A percentile compares a stretch with the other conserved stretches of the same genome.
phyloP scores from a whole-genome alignment of 2,113 vertebrate genomes.

The Stigmatopora nigra region DNA sequence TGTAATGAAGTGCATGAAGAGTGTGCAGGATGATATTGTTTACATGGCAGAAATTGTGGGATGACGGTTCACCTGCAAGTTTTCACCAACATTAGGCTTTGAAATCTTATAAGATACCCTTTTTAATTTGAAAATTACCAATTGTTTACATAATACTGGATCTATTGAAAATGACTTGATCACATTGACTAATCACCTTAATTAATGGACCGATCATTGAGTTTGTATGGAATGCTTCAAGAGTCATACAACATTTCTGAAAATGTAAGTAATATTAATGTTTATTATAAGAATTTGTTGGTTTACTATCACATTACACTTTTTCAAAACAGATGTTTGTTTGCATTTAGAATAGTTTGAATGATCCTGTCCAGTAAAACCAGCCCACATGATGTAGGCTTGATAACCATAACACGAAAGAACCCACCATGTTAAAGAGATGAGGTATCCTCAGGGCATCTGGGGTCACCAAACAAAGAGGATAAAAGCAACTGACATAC shows the following conservation, averaged over 20 bases:
- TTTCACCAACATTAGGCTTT: neutral
- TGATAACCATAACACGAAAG: neutral
- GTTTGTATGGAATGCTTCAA: neutral
- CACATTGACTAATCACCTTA: neutral
- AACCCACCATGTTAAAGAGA: neutral
- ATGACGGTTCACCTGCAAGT: slow-evolving; percentile 6
- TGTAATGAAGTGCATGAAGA: neutral
- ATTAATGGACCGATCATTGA: neutral
- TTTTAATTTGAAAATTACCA: neutral
- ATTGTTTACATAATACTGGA: neutral
- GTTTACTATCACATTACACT: neutral
- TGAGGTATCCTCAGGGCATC: neutral
- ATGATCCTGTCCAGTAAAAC: neutral
- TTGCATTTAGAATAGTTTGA: neutral
- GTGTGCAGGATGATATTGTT: neutral
- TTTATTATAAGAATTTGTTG: neutral
- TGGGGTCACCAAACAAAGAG: neutral
- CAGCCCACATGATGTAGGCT: neutral
- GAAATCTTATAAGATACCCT: neutral
- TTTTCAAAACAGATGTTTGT: neutral
- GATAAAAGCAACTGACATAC: neutral
- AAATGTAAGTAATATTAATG: neutral
- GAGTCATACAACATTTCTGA: neutral
- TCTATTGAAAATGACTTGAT: neutral
- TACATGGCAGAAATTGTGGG: neutral